These are phyloP conservation scores for Bicyclus anynana DNA, from an alignment of 1,140 invertebrate genomes.

Conservation along the genomic window DNA sequence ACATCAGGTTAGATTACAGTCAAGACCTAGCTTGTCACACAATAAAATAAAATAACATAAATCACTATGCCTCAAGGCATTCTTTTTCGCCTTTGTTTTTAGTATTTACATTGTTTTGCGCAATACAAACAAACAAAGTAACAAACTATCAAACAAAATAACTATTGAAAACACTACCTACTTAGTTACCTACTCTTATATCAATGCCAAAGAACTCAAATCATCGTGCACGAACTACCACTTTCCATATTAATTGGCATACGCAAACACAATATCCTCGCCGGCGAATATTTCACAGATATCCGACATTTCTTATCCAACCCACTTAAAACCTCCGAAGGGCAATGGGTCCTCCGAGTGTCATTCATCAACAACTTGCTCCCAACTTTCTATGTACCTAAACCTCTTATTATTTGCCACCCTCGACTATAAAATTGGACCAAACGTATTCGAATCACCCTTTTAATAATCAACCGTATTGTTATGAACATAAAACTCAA, in stretches of 20 bases:
- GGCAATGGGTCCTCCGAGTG: conserved; percentile 74
- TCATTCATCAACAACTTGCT: conserved; percentile 74
- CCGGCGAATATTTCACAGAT: conserved; percentile 65
- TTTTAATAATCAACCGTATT: conserved; percentile 37
- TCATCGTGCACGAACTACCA: too few species aligned
- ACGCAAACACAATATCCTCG: conserved; percentile 57
- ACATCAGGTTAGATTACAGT: too few species aligned
- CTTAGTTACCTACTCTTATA: too few species aligned
- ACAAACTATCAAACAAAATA: too few species aligned
- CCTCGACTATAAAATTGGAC: conserved; percentile 72
- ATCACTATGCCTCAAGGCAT: too few species aligned
- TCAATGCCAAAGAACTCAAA: too few species aligned
- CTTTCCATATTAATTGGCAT: conserved; percentile 71
- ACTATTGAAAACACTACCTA: too few species aligned
- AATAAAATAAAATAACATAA: too few species aligned
- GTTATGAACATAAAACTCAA: conserved; percentile 21
- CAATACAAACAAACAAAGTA: too few species aligned
- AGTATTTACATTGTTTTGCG: too few species aligned
- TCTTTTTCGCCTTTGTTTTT: too few species aligned
- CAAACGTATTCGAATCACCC: conserved; percentile 40
- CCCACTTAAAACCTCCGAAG: conserved; percentile 75
- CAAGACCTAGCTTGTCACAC: too few species aligned
- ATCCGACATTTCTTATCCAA: conserved; percentile 75
- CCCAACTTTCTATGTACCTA: conserved; percentile 71
- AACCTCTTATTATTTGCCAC: conserved; percentile 74